phyloP scores from a whole-genome alignment of 2,113 vertebrate species.

The Chelonoidis abingdonii region DNA sequence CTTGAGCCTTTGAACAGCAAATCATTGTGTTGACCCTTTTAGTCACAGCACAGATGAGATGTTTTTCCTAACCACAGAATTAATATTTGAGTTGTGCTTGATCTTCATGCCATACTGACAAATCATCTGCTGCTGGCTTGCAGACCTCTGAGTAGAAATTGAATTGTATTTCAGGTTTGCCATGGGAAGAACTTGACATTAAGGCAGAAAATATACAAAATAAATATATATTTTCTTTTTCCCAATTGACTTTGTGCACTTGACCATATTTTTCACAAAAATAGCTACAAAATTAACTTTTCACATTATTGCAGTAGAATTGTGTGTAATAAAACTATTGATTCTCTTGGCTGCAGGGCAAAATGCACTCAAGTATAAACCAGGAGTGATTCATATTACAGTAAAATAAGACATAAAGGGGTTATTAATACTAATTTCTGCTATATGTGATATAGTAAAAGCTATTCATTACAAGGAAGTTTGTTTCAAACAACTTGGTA shows the following conservation, averaged over 20 bases:
- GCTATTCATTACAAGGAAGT: background rate
- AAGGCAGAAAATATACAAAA: background rate
- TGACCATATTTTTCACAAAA: slow-evolving; percentile 38
- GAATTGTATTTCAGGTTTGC: slow-evolving; percentile 30
- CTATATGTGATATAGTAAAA: slow-evolving; percentile 8
- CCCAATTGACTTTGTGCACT: slow-evolving; percentile 33
- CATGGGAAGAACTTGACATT: background rate
- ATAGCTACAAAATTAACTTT: slow-evolving; percentile 43
- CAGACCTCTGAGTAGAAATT: slow-evolving; percentile 16
- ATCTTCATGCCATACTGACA: slow-evolving; percentile 1
- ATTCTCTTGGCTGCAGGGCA: slow-evolving; percentile 57
- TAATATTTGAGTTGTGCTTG: background rate
- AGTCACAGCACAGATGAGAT: slow-evolving; percentile 13
- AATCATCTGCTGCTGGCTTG: background rate
- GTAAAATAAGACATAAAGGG: slow-evolving; percentile 54
- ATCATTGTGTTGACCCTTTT: background rate
- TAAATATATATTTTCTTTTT: slow-evolving; percentile 24
- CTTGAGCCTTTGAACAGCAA: background rate
- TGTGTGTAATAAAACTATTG: slow-evolving; percentile 55
- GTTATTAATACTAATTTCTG: slow-evolving; percentile 56
- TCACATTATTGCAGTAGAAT: slow-evolving; percentile 9
- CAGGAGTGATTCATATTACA: slow-evolving; percentile 70
- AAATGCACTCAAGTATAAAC: slow-evolving; percentile 63
- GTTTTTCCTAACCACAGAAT: background rate
- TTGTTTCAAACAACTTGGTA: slow-evolving; percentile 14